Evolutionary conservation across 2,113 vertebrate genomes (phyloP).

Genomic region (Xiphorhynchus elegans): DNA sequence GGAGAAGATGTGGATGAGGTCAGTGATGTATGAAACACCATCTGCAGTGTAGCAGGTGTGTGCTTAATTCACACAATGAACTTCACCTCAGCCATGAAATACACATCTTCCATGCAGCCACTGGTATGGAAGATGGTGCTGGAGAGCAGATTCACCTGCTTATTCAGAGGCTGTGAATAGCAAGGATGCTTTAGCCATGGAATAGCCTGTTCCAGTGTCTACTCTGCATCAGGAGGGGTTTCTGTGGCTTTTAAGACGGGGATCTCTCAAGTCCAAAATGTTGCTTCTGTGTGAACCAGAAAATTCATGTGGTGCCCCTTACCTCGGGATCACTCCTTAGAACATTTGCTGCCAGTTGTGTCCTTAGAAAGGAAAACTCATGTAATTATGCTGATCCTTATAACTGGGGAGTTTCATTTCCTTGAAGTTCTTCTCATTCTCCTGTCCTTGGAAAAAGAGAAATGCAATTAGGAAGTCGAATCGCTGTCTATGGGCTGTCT

Average conservation of each 20-base stretch:
- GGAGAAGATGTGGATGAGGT: neutral
- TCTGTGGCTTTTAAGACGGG: neutral
- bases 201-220: neutral
- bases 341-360: neutral
- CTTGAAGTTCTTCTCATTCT: conserved; percentile 33
- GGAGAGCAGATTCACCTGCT: neutral
- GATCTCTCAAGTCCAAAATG: neutral
- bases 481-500: neutral
- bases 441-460: conserved; percentile 43
- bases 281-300: neutral
- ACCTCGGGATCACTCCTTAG: neutral
- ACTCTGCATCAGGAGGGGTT: neutral
- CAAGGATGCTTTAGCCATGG: neutral
- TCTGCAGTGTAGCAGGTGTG: neutral
- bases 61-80: neutral
- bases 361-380: neutral
- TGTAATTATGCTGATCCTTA: conserved; percentile 32
- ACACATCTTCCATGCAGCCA: neutral
- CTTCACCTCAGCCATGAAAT: neutral
- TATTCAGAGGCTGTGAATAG: neutral
- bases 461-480: conserved; percentile 52
- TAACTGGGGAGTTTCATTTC: conserved; percentile 50
- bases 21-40: neutral
- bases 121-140: neutral
- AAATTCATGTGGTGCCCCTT: neutral